Evolutionary conservation across 2,888 invertebrate genomes (phyloP), one percentile per base, ranked within the genome.

Genomic region (Drosophila meridionalis): DNA sequence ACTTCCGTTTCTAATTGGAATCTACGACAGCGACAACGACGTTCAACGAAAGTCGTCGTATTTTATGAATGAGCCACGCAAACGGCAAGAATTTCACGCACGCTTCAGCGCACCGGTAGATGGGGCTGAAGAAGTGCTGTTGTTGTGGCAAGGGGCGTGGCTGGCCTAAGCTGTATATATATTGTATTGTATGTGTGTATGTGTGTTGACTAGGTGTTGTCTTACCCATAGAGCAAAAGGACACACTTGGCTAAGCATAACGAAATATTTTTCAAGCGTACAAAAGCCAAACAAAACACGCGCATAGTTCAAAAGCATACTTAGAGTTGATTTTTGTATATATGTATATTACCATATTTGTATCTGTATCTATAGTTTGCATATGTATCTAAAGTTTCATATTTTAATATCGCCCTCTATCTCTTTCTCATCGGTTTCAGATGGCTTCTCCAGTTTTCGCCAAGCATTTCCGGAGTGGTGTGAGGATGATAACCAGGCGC

Each of bases 391-490:
- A 45, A 59, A 53, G 58, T 65, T 55, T 62, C 77, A 60, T 61
- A 68, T 64, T 64, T 52, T 68, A 42, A 48, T 50, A n/a, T 61
- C 1, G 20, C 5, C 47, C 34, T 14, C 6, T 71, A 12, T 53
- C 5, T 40, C 3, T 38, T 2, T 26, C 28, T 52, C 20, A 75
- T 75, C 88, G 20, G 2, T 94, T 94, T 4, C 95, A 98, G 98
- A 97, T 94, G 98, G 98, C 77, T 98, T 97, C 92, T 94, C 95
- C 76, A 95, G 96, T 92, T 98, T 98, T 94, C 96, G 96, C 83
- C 95, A 96, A 86, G 94, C 96, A 75, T 98, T 96, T 93, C 98
- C 98, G 43, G 98, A 98, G 93, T 98, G 97, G 97, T 98, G 98
- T 94, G 95, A 95, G 92, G 97, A 97, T 92, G 96, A 96, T 60